phyloP scores from a whole-genome alignment of 1,140 invertebrate species.

The Capitella teleta region DNA sequence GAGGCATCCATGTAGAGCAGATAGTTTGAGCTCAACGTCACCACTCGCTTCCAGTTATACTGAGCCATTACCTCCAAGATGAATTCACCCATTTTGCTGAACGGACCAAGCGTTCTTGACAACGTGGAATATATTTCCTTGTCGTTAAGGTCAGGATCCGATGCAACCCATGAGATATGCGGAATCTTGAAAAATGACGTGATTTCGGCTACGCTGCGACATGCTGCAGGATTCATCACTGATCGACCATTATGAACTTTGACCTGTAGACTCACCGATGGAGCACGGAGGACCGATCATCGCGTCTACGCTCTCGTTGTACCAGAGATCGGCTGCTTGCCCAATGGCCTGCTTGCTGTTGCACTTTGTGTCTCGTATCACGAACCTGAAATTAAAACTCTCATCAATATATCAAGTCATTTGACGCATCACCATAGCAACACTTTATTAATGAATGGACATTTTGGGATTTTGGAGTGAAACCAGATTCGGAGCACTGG shows the following conservation, averaged over 20 bases:
- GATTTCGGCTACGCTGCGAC: constrained; percentile 8
- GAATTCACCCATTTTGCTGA: constrained; percentile 10
- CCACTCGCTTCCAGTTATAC: constrained; percentile 10
- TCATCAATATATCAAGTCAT: no score
- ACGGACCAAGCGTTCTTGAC: constrained; percentile 4
- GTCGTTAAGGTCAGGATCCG: constrained; percentile 12
- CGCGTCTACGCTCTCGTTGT: constrained; percentile 12
- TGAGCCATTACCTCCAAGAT: constrained; percentile 6
- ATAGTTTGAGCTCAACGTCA: no score
- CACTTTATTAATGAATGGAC: no score
- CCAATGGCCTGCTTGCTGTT: constrained; percentile 9
- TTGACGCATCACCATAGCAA: no score
- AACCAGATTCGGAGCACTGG: no score
- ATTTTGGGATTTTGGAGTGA: no score
- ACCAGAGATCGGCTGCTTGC: constrained; percentile 8
- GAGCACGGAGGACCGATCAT: constrained; percentile 15
- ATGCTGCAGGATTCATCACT: constrained; percentile 8
- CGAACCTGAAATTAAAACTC: no score
- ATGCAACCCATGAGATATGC: constrained; percentile 13
- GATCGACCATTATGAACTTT: no score
- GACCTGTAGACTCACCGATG: constrained; percentile 7
- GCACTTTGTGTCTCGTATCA: constrained; percentile 9
- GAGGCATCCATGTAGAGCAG: no score
- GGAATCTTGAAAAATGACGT: constrained; percentile 13
- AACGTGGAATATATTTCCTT: constrained; percentile 4